phyloP scores from a whole-genome alignment of 2,797 vertebrate genomes.

The Vespertilio murinus region DNA sequence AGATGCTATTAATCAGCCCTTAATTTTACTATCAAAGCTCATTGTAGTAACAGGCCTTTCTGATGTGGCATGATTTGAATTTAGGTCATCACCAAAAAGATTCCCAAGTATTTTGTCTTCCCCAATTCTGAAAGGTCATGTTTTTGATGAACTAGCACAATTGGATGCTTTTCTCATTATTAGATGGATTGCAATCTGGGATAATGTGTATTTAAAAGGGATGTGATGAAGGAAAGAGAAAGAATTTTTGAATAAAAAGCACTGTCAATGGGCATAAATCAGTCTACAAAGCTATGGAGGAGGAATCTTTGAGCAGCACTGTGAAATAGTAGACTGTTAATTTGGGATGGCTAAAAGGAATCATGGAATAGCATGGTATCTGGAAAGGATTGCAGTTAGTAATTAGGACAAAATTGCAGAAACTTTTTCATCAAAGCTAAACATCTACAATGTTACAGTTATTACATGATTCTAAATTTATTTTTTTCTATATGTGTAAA shows the following conservation, averaged over 20 bases:
- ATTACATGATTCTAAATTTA: neutral
- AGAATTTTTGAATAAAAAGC: neutral
- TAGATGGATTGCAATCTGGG: neutral
- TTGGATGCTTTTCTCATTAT: neutral
- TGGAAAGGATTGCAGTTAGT: neutral
- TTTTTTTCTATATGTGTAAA: neutral
- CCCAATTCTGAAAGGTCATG: neutral
- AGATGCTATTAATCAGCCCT: neutral
- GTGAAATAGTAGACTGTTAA: neutral
- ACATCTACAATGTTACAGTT: neutral
- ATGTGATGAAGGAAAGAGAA: neutral
- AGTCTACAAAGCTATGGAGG: neutral
- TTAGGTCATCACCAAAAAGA: neutral
- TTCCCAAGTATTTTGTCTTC: neutral
- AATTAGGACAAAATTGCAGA: neutral
- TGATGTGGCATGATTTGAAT: neutral
- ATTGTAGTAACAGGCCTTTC: neutral
- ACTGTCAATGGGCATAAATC: neutral
- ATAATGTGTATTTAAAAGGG: neutral
- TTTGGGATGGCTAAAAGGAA: neutral
- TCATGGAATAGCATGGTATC: neutral
- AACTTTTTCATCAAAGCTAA: neutral
- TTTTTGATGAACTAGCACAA: neutral
- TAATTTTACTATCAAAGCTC: neutral
- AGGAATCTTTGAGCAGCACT: neutral